Conservation (phyloP, 2,113 vertebrate species). For the Labeo rohita region DNA sequence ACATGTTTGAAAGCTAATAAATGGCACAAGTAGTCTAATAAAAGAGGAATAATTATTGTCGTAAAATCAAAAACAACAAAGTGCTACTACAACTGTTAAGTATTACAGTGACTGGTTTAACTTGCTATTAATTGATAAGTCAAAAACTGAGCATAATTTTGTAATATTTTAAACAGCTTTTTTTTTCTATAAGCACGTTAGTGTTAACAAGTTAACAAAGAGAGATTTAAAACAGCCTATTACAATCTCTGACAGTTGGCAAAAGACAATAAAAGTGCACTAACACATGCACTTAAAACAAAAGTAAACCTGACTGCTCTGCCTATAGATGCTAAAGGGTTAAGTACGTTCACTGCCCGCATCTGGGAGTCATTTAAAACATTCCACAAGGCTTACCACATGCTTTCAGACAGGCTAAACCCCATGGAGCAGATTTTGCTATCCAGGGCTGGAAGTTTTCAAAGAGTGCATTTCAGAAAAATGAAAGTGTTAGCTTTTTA, state of each 20-base stretch:
- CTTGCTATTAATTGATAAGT: not conserved
- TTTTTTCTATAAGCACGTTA: not conserved
- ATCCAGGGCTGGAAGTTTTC: slow-evolving; percentile 69
- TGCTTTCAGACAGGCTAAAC: slow-evolving; percentile 84
- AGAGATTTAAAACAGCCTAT: not conserved
- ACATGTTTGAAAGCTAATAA: slow-evolving; percentile 47
- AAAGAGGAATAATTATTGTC: slow-evolving; percentile 29
- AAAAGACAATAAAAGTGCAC: not conserved
- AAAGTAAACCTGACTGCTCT: slow-evolving; percentile 18
- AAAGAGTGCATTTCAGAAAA: slow-evolving; percentile 46
- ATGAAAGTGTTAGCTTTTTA: slow-evolving; percentile 51
- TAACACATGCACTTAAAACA: not conserved
- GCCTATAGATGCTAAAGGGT: slow-evolving; percentile 71
- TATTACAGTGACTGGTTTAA: not conserved
- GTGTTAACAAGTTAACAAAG: not conserved
- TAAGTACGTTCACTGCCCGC: slow-evolving; percentile 81
- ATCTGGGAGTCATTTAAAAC: slow-evolving; percentile 96
- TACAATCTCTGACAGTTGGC: not conserved
- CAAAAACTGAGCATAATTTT: not conserved
- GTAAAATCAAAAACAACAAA: slow-evolving; percentile 34
- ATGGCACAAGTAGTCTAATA: slow-evolving; percentile 20
- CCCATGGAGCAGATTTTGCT: slow-evolving; percentile 75
- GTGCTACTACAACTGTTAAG: slow-evolving; percentile 1
- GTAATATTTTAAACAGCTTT: not conserved
- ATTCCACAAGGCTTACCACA: slow-evolving; percentile 94